These are phyloP conservation scores for Diploptera punctata DNA, from an alignment of 2,888 invertebrate species.

Conservation along the genomic window DNA sequence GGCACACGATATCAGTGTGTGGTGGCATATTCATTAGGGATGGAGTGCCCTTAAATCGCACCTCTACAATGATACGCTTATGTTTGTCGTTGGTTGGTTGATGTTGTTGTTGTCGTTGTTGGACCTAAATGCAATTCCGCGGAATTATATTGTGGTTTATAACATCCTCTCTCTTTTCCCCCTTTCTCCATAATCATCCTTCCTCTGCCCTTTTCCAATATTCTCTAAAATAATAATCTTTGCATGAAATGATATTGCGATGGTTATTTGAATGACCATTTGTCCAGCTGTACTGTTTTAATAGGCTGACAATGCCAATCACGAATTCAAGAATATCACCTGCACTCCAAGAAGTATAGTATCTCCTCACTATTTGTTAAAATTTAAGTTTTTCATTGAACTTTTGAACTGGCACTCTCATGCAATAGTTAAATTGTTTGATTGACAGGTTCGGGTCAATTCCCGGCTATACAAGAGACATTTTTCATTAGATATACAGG, in stretches of 20 bases:
- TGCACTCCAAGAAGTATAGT: too few relatives aligned
- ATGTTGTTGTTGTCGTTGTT: too few relatives aligned
- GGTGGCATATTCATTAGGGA: constrained; percentile 24
- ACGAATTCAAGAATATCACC: too few relatives aligned
- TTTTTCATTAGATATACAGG: too few relatives aligned
- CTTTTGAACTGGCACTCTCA: too few relatives aligned
- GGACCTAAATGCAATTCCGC: constrained; percentile 7
- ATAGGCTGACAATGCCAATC: too few relatives aligned
- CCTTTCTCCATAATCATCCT: background rate
- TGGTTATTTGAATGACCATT: constrained; percentile 4
- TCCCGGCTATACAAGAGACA: too few relatives aligned
- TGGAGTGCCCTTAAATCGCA: constrained; percentile 27
- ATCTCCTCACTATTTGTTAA: too few relatives aligned
- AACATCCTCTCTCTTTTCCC: background rate
- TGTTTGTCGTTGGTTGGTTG: constrained; percentile 27
- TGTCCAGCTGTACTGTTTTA: too few relatives aligned
- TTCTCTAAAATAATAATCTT: constrained; percentile 9
- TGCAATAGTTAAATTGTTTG: too few relatives aligned
- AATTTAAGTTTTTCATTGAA: too few relatives aligned
- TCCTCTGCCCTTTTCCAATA: constrained; percentile 5
- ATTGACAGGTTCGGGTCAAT: too few relatives aligned
- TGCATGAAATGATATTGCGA: background rate
- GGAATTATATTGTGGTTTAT: constrained; percentile 26
- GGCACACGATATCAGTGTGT: constrained; percentile 9
- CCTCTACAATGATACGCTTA: constrained; percentile 15